phyloP scores from a whole-genome alignment of 2,888 invertebrate species.

The Zelleria hepariella region DNA sequence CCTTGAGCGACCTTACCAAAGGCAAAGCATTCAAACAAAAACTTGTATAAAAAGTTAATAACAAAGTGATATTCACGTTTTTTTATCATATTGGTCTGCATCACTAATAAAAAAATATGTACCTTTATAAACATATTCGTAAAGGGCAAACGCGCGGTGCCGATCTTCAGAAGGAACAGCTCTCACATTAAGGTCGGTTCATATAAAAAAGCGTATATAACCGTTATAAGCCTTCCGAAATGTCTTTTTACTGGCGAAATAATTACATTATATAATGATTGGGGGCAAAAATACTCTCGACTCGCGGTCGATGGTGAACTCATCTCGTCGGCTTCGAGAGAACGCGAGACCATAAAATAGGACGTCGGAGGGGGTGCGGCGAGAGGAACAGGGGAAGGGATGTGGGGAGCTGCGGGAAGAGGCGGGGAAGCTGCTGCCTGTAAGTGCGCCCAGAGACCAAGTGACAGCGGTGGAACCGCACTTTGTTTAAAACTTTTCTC shows the following conservation, averaged over 20 bases:
- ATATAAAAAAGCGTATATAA: conserved; percentile 45
- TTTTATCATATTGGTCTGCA: not conserved
- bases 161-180: not conserved
- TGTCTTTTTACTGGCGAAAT: conserved; percentile 52
- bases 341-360: conserved; percentile 54
- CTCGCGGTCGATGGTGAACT: conserved; percentile 42
- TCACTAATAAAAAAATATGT: not conserved
- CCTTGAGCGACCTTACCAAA: conserved; percentile 9
- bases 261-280: conserved; percentile 67
- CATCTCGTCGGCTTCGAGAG: conserved; percentile 57
- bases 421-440: conserved; percentile 12
- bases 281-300: conserved; percentile 41
- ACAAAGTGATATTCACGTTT: not conserved
- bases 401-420: conserved; percentile 10
- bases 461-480: not conserved
- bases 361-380: conserved; percentile 27
- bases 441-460: conserved; percentile 5
- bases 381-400: conserved; percentile 15
- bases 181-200: conserved; percentile 3
- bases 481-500: not conserved
- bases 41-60: not conserved
- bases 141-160: not conserved
- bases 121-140: not conserved
- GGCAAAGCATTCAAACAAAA: conserved; percentile 13
- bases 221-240: conserved; percentile 50